Conservation (phyloP, 2,797 vertebrate genomes). For the Manis javanica region DNA sequence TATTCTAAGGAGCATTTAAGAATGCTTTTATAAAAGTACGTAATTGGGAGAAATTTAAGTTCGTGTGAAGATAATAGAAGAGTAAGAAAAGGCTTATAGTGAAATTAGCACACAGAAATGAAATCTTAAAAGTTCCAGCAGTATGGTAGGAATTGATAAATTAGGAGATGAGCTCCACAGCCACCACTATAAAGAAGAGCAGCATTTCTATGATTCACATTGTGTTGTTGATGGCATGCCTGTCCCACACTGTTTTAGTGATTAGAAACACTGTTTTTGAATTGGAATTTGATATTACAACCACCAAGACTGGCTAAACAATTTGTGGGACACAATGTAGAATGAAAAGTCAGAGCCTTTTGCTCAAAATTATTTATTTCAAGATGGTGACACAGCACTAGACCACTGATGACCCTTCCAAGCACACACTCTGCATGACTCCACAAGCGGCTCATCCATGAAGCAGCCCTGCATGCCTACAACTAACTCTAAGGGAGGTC, state of each 20-base stretch:
- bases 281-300: neutral
- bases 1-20: neutral
- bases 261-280: neutral
- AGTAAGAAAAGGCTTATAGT: neutral
- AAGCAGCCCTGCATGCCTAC: neutral
- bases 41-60: neutral
- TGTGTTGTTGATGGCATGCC: neutral
- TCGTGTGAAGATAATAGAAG: neutral
- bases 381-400: neutral
- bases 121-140: neutral
- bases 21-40: neutral
- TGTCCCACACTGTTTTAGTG: neutral
- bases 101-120: neutral
- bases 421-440: fast-evolving
- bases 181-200: neutral
- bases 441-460: fast-evolving
- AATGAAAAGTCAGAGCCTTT: neutral
- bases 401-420: neutral
- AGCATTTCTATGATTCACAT: neutral
- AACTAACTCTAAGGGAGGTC: neutral
- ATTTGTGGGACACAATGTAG: neutral
- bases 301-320: neutral
- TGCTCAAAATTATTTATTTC: neutral
- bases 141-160: neutral
- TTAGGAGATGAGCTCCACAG: neutral